Base-by-base conservation (phyloP, 2,797 vertebrate genomes). In the Macroramphosus scolopax region DNA sequence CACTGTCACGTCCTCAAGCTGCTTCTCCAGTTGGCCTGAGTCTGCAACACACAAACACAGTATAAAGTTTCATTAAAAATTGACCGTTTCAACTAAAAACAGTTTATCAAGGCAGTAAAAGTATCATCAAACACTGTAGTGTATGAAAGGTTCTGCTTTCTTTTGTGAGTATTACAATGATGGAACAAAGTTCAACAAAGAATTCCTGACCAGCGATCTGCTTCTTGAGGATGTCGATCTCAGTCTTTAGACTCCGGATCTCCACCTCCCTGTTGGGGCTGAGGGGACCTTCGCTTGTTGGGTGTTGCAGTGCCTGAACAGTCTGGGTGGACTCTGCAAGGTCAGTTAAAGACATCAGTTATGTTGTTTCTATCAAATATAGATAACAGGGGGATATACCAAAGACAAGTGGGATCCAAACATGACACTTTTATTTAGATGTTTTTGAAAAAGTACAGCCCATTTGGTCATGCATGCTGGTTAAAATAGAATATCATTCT, bases 201-300 rank as follows among this genome's bases (percentile, higher is more conserved):
- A 17, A 18, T n/a, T 54, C 10, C 78, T 79, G 18, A 98, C 94
- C 95, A 70, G 92, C 90, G 26, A 96, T 88, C 82, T 97, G 94
- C 72, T 95, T 96, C 88, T 92, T 97, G 54, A 99, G 85, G 57
- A 90, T 91, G 78, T 97, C 95, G 24, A 97, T 94, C 90, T 98
- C 96, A 39, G 90, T 95, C 85, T 95, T 97, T 65, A 98, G 89
- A 66, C 86, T 91, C 83, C 92, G 90, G 72, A 99, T 97, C 91
- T 98, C 96, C 75, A 92, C 85, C 83, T 99, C 97, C 86, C 92
- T 97, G 89, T 87, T 98, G 37, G 86, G 65, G 54, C 75, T 88
- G 63, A 88, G 49, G 6, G 93, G 92, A 3, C 90, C 90, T 49
- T 95, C 95, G 1, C 89, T 89, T 22, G 91, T 82, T 10, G 92